A percentile compares a stretch with the other conserved stretches of the same genome.
Conservation (phyloP, 2,888 invertebrate genomes). For the Catonia carolina region DNA sequence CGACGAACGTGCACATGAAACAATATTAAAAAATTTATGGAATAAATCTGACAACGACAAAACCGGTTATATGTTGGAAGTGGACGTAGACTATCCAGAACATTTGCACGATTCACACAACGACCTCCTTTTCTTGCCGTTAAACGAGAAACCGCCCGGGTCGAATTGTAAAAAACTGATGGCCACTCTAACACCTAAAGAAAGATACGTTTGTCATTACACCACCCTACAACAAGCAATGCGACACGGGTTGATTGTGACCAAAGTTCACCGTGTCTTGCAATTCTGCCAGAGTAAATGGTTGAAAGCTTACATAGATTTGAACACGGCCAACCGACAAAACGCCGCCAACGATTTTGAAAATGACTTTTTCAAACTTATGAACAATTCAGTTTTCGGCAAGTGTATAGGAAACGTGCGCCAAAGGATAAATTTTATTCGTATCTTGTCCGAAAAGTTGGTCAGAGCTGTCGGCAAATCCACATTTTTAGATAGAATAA, state of each 20-base stretch:
- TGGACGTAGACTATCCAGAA: constrained; percentile 18
- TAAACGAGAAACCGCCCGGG: neutral
- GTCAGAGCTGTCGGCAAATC: neutral
- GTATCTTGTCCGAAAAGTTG: neutral
- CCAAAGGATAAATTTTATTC: neutral
- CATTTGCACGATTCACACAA: constrained; percentile 4
- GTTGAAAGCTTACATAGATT: neutral
- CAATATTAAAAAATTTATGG: too few relatives aligned
- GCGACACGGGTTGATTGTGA: neutral
- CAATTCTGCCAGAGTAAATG: neutral
- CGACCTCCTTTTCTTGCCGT: constrained; percentile 14
- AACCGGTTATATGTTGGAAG: too few relatives aligned
- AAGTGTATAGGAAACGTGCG: too few relatives aligned
- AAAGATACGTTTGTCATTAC: neutral
- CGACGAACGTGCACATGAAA: too few relatives aligned
- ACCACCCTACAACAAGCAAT: neutral
- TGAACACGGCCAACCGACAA: neutral
- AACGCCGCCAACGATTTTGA: neutral
- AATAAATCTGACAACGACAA: too few relatives aligned
- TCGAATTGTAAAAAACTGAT: neutral
- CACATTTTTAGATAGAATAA: neutral
- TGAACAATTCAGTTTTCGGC: neutral
- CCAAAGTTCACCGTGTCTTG: neutral
- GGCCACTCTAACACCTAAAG: neutral
- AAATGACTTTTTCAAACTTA: neutral